phyloP scores from a whole-genome alignment of 2,113 vertebrate species.

The Hypocryptadius cinnamomeus region DNA sequence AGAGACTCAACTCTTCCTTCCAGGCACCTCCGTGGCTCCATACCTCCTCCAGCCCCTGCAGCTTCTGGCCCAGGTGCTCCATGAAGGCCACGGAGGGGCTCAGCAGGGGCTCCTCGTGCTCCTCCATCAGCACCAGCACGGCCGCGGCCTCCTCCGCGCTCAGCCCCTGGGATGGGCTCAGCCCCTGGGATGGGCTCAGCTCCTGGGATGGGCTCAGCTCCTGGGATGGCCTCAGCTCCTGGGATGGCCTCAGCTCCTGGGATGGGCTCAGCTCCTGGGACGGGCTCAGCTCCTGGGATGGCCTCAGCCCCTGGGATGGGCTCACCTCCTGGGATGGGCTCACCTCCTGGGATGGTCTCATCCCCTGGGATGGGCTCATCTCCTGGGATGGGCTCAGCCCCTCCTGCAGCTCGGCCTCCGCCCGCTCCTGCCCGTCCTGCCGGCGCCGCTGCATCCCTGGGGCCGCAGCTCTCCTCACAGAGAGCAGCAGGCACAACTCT shows the following conservation, averaged over 20 bases:
- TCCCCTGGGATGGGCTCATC: not conserved
- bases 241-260: not conserved
- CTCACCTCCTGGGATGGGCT: accelerated
- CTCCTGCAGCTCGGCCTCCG: not conserved
- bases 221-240: not conserved
- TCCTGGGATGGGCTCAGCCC: not conserved
- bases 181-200: not conserved
- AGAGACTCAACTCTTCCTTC: not conserved
- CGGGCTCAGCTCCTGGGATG: not conserved
- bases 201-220: not conserved
- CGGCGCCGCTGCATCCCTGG: not conserved
- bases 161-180: not conserved
- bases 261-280: too few relatives aligned
- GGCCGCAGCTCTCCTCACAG: not conserved
- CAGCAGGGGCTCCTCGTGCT: conserved; percentile 1
- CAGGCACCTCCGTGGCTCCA: not conserved
- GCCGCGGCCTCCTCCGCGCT: not conserved
- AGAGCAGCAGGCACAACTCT: too few relatives aligned
- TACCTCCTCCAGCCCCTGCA: conserved; percentile 36
- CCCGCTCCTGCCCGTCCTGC: not conserved
- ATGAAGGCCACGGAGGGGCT: conserved; percentile 15
- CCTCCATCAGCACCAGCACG: conserved; percentile 32
- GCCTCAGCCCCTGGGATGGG: not conserved
- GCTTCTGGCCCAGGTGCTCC: not conserved
- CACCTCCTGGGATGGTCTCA: not conserved